phyloP scores from a whole-genome alignment of 2,113 vertebrate genomes.

The Neogobius melanostomus region DNA sequence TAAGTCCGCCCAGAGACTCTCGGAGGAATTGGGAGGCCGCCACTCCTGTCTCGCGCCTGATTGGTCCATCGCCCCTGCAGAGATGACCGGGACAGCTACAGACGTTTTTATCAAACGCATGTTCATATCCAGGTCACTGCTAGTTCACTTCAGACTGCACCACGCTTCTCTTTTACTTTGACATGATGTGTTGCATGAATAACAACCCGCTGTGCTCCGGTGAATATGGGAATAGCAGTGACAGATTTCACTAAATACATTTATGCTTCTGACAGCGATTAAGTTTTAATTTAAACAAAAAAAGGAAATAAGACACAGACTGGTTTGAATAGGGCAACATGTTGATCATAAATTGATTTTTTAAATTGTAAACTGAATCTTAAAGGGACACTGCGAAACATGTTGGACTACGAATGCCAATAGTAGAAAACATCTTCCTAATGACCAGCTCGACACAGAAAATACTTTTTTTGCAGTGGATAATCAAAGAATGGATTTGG shows the following conservation, averaged over 20 bases:
- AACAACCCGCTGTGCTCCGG: not conserved
- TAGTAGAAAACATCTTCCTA: too few relatives aligned
- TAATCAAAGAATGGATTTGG: too few relatives aligned
- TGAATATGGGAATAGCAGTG: not conserved
- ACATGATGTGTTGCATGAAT: not conserved
- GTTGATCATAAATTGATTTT: too few relatives aligned
- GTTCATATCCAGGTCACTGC: not conserved
- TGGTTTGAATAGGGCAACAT: too few relatives aligned
- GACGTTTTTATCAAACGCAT: constrained; percentile 2
- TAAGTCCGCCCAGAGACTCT: constrained; percentile 20
- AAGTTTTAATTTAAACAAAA: not conserved
- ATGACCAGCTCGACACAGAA: too few relatives aligned
- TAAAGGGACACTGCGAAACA: too few relatives aligned
- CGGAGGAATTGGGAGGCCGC: constrained; percentile 3
- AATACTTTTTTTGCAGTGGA: too few relatives aligned
- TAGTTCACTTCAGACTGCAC: not conserved
- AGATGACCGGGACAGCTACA: not conserved
- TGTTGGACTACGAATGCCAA: too few relatives aligned
- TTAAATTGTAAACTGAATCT: too few relatives aligned
- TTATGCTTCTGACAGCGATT: not conserved
- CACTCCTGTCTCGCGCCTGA: constrained; percentile 8
- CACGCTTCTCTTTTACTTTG: not conserved
- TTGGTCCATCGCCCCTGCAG: constrained; percentile 1
- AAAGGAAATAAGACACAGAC: too few relatives aligned
- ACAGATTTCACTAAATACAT: constrained; percentile 9